Percentiles rank a stretch among this genome's conserved stretches.
phyloP scores from a whole-genome alignment of 92 coral and sea anemone genomes.

The Parazoanthus darwini region DNA sequence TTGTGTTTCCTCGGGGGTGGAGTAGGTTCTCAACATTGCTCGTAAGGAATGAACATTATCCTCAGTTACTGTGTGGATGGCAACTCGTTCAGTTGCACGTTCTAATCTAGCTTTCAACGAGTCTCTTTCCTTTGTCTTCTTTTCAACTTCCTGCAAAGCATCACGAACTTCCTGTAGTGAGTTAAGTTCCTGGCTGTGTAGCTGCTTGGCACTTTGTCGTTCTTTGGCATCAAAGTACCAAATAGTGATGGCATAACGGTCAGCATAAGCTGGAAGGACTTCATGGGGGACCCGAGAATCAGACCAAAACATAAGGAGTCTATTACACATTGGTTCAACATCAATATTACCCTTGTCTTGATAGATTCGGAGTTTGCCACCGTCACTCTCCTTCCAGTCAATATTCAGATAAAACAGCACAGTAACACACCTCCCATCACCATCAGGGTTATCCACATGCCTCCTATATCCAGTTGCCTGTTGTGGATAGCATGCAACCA shows the following conservation, averaged over 20 bases:
- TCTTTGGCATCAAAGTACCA: conserved; percentile 93
- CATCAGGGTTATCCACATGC: conserved; percentile 93
- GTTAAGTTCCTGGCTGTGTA: conserved; percentile 46
- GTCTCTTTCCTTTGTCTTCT: conserved; percentile 68
- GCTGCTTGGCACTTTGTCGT: conserved; percentile 68
- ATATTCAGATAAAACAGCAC: conserved; percentile 80
- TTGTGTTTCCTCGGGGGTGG: conserved; percentile 51
- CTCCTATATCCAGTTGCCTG: conserved; percentile 69
- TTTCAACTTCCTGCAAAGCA: conserved; percentile 64
- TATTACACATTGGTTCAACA: conserved; percentile 86
- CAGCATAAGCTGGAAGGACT: conserved; percentile 77
- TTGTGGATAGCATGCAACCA: conserved; percentile 97
- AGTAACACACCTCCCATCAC: conserved; percentile 90
- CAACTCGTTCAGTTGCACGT: conserved; percentile 63
- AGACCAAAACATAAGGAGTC: conserved; percentile 92
- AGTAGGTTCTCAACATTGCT: conserved; percentile 50
- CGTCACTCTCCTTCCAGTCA: conserved; percentile 77
- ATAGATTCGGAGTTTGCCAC: conserved; percentile 86
- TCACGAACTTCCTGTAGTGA: conserved; percentile 52
- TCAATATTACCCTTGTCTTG: conserved; percentile 59
- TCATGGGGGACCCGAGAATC: conserved; percentile 92
- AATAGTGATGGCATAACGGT: conserved; percentile 88
- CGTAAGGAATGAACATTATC: conserved; percentile 64
- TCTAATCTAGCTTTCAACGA: conserved; percentile 57
- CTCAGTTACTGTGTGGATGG: conserved; percentile 62